These are phyloP conservation scores for Drosophila buzzatii DNA, from an alignment of 2,888 invertebrate species.

Conservation along the genomic window DNA sequence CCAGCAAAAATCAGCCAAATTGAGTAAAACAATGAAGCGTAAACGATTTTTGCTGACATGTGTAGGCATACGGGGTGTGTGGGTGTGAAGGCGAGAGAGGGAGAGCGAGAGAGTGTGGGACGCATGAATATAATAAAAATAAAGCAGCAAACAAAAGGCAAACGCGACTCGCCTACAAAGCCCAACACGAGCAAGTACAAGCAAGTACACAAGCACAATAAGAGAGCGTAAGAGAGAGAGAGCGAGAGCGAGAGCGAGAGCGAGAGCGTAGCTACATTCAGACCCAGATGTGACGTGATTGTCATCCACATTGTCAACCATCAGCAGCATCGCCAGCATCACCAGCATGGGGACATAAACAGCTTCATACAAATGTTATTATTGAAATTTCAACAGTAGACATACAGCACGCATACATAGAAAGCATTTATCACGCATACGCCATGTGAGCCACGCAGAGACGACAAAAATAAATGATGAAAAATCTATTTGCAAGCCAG, in stretches of 20 bases:
- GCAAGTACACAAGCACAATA: conserved; percentile 35
- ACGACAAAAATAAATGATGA: conserved; percentile 58
- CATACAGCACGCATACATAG: conserved; percentile 30
- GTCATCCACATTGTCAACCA: conserved; percentile 71
- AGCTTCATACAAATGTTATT: conserved; percentile 79
- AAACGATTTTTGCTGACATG: conserved; percentile 77
- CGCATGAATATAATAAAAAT: conserved; percentile 60
- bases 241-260: neutral
- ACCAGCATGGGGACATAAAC: conserved; percentile 61
- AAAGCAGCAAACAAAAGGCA: conserved; percentile 69
- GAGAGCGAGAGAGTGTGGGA: neutral
- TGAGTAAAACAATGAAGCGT: conserved; percentile 80
- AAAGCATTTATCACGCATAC: conserved; percentile 62
- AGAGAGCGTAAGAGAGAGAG: conserved; percentile 6
- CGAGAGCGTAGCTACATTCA: conserved; percentile 6
- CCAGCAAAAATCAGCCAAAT: conserved; percentile 64
- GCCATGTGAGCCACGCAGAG: conserved; percentile 45
- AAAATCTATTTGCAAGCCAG: conserved; percentile 71
- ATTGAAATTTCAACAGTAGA: conserved; percentile 71
- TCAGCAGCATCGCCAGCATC: conserved; percentile 15
- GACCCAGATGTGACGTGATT: conserved; percentile 71
- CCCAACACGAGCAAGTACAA: conserved; percentile 43
- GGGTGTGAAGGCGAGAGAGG: neutral
- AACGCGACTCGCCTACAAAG: conserved; percentile 71
- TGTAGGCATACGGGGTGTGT: conserved; percentile 17